Evolutionary conservation across 2,797 vertebrate species (phyloP).

Genomic region (Loris lydekkerianus): DNA sequence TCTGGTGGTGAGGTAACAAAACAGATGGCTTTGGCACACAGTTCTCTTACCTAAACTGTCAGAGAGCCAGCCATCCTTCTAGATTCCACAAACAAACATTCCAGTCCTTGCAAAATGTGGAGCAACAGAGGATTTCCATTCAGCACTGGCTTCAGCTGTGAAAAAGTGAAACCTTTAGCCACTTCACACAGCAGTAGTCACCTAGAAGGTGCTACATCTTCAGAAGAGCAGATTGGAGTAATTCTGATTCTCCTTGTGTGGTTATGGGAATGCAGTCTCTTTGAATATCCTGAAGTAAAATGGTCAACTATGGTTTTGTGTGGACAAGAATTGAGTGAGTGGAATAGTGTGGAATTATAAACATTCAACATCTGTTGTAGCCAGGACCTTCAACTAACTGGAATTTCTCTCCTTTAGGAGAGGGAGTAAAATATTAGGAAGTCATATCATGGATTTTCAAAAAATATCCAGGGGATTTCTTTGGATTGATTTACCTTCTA

Average conservation of each 20-base stretch:
- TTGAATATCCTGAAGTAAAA: neutral
- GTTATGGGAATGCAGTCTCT: neutral
- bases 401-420: neutral
- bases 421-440: neutral
- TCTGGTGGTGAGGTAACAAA: neutral
- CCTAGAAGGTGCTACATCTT: neutral
- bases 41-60: neutral
- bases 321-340: neutral
- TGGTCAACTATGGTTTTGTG: neutral
- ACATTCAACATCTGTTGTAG: neutral
- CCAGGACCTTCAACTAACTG: neutral
- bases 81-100: neutral
- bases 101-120: neutral
- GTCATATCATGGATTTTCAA: neutral
- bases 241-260: neutral
- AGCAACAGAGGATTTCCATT: neutral
- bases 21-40: neutral
- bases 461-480: constrained; percentile 1
- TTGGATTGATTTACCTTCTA: neutral
- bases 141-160: neutral
- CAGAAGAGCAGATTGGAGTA: neutral
- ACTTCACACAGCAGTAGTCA: neutral
- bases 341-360: neutral
- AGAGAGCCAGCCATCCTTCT: neutral
- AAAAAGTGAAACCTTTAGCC: neutral